Base-by-base conservation (phyloP, 2,888 invertebrate genomes). In the Horisme vitalbata region DNA sequence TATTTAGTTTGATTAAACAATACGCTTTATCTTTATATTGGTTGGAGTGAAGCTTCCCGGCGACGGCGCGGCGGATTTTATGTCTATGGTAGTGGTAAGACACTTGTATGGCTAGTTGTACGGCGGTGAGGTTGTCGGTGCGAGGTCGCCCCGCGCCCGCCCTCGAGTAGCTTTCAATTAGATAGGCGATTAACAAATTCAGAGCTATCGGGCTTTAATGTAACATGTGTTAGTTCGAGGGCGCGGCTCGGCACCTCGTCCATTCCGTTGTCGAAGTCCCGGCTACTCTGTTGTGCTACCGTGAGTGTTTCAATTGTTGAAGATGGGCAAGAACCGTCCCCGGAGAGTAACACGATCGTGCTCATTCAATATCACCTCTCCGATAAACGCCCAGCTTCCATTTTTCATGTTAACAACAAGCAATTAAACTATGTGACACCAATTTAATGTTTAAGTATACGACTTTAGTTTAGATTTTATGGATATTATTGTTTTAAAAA, bases 151-250 rank as follows among this genome's bases (percentile, higher is more conserved):
- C n/a, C n/a, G n/a, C n/a, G n/a, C n/a, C n/a, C n/a, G n/a, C n/a
- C n/a, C n/a, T 80, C 81, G 71, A 75, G 73, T 80, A 79, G 83
- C 81, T 80, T 77, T 79, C 79, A 72, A 69, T 84, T 88, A 88
- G 88, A 88, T 88, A 88, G 88, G 85, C 81, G 79, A 83, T 82
- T 86, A 87, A 87, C 83, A 85, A 88, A 88, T 88, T 88, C 56
- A 45, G 80, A 80, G 80, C 81, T 75, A 66, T 75, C 73, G 68
- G 82, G 87, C 87, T 86, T 85, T 83, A 84, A 86, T 76, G 74
- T 79, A 71, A 71, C 79, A 68, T 65, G 75, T 71, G 68, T 75
- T 75, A 76, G 76, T 74, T 72, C 61, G 73, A 66, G 66, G 58
- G 65, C 63, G 57, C 66, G 75, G 73, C 81, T 76, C 78, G 78